A percentile compares a stretch with the other conserved stretches of the same genome.
Evolutionary conservation across 2,113 vertebrate species (phyloP).

Genomic region (Lichenostomus cassidix): DNA sequence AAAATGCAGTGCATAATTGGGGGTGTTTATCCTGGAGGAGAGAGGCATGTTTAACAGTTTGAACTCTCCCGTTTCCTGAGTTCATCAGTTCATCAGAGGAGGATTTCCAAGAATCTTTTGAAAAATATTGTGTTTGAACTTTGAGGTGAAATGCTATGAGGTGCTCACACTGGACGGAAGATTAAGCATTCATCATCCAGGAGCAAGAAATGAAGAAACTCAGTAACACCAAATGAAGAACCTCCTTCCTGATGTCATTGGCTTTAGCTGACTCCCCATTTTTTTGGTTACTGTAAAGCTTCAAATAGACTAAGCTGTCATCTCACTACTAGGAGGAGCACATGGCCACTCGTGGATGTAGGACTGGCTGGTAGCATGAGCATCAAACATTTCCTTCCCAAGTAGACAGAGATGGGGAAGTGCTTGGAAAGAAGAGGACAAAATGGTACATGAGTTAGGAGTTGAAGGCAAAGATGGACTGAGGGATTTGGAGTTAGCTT

Average conservation of each 20-base stretch:
- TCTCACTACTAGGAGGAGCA: not conserved
- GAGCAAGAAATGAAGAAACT: not conserved
- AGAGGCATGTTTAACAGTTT: not conserved
- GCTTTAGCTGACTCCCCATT: not conserved
- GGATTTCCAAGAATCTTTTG: not conserved
- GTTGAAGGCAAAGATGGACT: not conserved
- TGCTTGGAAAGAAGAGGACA: not conserved
- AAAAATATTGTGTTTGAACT: not conserved
- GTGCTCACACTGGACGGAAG: not conserved
- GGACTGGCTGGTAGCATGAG: fast-evolving
- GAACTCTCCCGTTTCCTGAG: not conserved
- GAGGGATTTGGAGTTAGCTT: not conserved
- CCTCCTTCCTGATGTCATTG: not conserved
- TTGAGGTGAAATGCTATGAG: not conserved
- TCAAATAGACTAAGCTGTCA: not conserved
- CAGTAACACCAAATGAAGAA: not conserved
- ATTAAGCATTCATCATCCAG: not conserved
- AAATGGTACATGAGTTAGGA: not conserved
- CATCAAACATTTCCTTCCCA: not conserved
- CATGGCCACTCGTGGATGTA: fast-evolving
- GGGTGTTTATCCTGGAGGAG: not conserved
- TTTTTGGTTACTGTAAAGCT: not conserved
- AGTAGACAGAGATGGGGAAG: not conserved
- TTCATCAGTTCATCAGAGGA: not conserved
- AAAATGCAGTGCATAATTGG: not conserved